phyloP scores from a whole-genome alignment of 92 coral and sea anemone genomes.

The Montipora capitata region DNA sequence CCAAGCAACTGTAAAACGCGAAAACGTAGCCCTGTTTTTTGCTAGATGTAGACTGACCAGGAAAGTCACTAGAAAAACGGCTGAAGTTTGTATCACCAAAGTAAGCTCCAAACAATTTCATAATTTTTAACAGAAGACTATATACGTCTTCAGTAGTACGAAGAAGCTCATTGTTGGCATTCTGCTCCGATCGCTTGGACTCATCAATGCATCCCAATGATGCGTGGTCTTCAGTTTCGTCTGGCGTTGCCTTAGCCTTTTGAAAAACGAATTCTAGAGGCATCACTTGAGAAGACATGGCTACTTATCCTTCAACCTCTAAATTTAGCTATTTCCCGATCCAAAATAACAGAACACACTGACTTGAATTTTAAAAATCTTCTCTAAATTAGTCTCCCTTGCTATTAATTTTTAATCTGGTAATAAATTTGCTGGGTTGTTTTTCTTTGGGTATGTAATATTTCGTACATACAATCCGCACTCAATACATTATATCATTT shows the following conservation, averaged over 20 bases:
- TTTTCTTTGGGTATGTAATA: no score
- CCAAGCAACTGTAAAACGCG: neutral
- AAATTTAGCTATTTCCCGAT: no score
- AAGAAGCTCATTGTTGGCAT: neutral
- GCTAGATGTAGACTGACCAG: neutral
- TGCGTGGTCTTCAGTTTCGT: neutral
- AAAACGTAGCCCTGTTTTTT: neutral
- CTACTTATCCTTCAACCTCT: no score
- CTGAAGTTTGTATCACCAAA: neutral
- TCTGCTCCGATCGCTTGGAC: neutral
- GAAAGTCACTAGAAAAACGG: neutral
- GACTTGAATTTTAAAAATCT: no score
- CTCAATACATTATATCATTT: no score
- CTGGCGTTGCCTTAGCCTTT: neutral
- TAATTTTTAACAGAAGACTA: neutral
- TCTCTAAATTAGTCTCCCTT: no score
- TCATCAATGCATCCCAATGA: neutral
- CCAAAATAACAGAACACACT: no score
- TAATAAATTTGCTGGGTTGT: no score
- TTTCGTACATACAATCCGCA: no score
- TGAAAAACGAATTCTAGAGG: neutral
- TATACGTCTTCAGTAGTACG: neutral
- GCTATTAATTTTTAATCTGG: no score
- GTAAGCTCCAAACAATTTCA: conserved; percentile 22
- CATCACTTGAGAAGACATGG: neutral